Base-by-base conservation (phyloP, 2,113 vertebrate genomes). In the Sylvia atricapilla region DNA sequence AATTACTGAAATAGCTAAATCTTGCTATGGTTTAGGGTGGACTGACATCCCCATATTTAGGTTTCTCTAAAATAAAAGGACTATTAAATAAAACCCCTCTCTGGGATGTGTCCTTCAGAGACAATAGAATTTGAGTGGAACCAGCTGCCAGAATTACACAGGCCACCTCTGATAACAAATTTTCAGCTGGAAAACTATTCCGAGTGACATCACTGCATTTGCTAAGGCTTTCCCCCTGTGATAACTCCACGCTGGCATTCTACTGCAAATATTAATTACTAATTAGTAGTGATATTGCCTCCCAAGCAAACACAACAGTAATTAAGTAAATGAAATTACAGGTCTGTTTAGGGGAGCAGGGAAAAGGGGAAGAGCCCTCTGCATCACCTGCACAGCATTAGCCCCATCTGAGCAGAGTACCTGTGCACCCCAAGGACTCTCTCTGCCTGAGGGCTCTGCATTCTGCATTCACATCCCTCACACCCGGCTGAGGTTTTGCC, bases 251-350 rank as follows among this genome's bases (percentile, higher is more conserved):
- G 1, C 43, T 37, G 24, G 63, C 52, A 66, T 77, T 85, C 58
- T 67, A 62, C 53, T 69, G 64, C 55, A 93, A 89, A 58, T 87
- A 93, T 76, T 87, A 93, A 88, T 86, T 83, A 84, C 72, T 83
- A 80, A 95, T 91, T 79, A 94, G 76, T 9, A 73, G 49, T 15
- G 27, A 84, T 74, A 56, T 63, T 80, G 79, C 50, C 72, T 91
- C 70, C 67, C 78, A 93, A 88, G 64, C 72, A 94, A 88, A 66
- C 50, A 86, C 75, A 74, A 59, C 59, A 73, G 67, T 80, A 79
- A 93, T 95, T 90, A 95, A 86, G 74, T 60, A 79, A 89, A 91
- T 62, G 28, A 93, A 96, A 78, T 89, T 56, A 84, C 53, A 87
- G 58, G 35, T 68, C 52, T 70, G 46, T 69, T 84, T 68, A 94